These are phyloP conservation scores for Vannuccia rotundouncinata DNA, from an alignment of 2,888 invertebrate genomes.

Conservation along the genomic window DNA sequence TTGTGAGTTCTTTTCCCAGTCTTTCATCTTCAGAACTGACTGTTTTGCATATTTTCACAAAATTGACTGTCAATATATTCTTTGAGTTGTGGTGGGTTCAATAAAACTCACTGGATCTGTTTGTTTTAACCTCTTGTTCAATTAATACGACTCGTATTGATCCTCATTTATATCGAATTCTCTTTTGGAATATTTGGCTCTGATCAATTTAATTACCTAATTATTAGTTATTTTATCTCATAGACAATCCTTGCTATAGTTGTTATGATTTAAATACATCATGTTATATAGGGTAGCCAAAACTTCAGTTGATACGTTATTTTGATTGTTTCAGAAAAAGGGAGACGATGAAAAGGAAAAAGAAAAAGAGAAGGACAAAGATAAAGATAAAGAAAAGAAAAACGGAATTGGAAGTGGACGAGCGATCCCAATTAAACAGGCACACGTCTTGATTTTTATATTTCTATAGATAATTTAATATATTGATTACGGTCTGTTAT, in stretches of 20 bases:
- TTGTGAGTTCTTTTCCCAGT: constrained; percentile 52
- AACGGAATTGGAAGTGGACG: constrained; percentile 62
- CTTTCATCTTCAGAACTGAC: background rate
- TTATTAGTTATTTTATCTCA: too few relatives aligned
- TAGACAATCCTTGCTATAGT: too few relatives aligned
- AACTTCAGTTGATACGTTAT: background rate
- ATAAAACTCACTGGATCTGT: too few relatives aligned
- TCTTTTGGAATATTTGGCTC: too few relatives aligned
- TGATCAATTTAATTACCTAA: too few relatives aligned
- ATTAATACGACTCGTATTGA: background rate
- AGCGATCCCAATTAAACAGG: constrained; percentile 87
- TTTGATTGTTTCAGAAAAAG: constrained; percentile 1
- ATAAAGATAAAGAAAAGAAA: background rate
- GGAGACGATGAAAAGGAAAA: constrained; percentile 5
- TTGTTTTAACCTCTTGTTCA: too few relatives aligned
- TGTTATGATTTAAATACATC: too few relatives aligned
- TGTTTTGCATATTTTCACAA: too few relatives aligned
- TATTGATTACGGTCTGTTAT: background rate
- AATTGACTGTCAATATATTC: too few relatives aligned
- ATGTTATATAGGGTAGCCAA: background rate
- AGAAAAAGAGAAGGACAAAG: background rate
- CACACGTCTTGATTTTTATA: background rate
- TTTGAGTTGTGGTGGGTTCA: too few relatives aligned
- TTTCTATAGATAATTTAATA: background rate
- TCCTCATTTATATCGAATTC: too few relatives aligned